Evolutionary conservation across 1,140 invertebrate species (phyloP).

Genomic region (Heliconius congener): DNA sequence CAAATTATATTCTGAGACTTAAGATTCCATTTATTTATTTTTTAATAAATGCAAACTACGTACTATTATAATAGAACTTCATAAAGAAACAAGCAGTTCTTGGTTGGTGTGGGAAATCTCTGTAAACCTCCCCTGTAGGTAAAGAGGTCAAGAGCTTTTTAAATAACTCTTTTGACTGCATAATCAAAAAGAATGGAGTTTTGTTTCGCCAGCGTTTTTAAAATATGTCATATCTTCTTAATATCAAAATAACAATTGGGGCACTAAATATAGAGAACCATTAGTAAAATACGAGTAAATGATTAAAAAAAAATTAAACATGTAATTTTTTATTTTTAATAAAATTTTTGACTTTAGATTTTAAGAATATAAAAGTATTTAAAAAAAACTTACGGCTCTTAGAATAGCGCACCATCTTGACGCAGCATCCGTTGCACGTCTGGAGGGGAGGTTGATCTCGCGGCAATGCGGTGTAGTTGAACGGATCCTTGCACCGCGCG

Average conservation of each 20-base stretch:
- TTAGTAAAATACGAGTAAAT: too few species aligned
- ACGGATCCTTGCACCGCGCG: conserved; percentile 93
- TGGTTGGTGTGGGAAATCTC: not conserved
- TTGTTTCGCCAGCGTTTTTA: not conserved
- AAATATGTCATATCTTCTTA: not conserved
- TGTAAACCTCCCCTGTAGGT: not conserved
- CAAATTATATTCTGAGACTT: too few species aligned
- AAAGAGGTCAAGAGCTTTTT: conserved; percentile 5
- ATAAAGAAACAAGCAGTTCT: not conserved
- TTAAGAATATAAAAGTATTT: not conserved
- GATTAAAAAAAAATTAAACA: too few species aligned
- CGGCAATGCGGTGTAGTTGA: conserved; percentile 94
- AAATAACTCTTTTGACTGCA: conserved; percentile 10
- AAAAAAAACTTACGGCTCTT: conserved; percentile 89
- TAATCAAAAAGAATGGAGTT: conserved; percentile 9
- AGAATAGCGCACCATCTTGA: conserved; percentile 95
- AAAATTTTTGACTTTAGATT: not conserved
- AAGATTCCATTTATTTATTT: not conserved
- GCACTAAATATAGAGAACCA: too few species aligned
- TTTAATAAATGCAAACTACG: not conserved
- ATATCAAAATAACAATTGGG: too few species aligned
- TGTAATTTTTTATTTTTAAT: too few species aligned
- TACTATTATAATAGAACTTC: not conserved
- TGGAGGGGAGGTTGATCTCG: conserved; percentile 91
- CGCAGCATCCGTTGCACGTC: conserved; percentile 95